phyloP scores from a whole-genome alignment of 2,888 invertebrate genomes.

The Lasioglossum leucozonium region DNA sequence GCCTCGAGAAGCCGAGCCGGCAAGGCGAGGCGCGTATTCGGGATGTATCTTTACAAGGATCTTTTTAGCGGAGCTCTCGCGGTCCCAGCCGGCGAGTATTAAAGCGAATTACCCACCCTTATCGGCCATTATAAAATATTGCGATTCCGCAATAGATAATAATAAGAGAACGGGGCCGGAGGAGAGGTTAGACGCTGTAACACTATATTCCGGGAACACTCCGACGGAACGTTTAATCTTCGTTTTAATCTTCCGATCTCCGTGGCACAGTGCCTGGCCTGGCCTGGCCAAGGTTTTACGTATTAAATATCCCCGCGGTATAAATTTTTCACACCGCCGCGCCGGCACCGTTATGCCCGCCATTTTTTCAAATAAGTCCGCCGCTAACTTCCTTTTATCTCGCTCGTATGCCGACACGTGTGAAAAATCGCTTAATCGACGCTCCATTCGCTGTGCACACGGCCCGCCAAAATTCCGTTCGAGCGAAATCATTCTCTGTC shows the following conservation, averaged over 20 bases:
- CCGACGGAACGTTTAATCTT: conserved; percentile 25
- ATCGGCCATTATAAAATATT: conserved; percentile 45
- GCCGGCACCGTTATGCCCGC: background rate
- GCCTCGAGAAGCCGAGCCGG: background rate
- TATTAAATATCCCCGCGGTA: background rate
- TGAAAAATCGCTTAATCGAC: background rate
- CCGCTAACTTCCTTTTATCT: background rate
- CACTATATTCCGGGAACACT: conserved; percentile 5
- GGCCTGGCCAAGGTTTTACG: background rate
- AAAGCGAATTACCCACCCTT: conserved; percentile 43
- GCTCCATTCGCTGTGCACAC: background rate
- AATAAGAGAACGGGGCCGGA: conserved; percentile 11
- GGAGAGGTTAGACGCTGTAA: conserved; percentile 2
- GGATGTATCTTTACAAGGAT: conserved; percentile 46
- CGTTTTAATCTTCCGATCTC: conserved; percentile 19
- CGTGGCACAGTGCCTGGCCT: background rate
- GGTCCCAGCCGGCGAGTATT: background rate
- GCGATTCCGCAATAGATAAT: conserved; percentile 42
- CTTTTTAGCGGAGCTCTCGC: conserved; percentile 27
- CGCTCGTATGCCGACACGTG: background rate
- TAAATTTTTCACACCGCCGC: conserved; percentile 17
- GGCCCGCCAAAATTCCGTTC: background rate
- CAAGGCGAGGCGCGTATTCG: conserved; percentile 13
- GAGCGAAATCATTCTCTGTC: background rate
- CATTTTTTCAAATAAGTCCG: conserved; percentile 3